Evolutionary conservation across 2,888 invertebrate species (phyloP), one percentile per base, ranked within the genome.

Genomic region (Trichogramma evanescens): DNA sequence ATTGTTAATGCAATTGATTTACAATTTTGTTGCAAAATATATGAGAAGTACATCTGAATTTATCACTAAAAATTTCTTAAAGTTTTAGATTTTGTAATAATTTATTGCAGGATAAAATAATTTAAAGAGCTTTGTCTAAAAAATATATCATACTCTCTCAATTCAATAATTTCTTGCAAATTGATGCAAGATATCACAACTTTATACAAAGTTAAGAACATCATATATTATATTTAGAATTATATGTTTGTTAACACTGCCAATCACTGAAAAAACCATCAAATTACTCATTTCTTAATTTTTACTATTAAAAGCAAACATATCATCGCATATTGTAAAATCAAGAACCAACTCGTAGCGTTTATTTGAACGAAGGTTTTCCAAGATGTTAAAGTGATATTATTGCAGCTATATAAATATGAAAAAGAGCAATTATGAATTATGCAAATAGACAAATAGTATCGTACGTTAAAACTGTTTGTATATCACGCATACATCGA

Each of bases 241-340:
- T 43, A 63, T 59, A 45, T 54, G 51, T 59, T 59, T 59, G 49
- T 57, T 63, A 59, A 62, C 41, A 49, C 56, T 48, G 26, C 5
- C 10, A 13, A 56, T 59, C 54, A 46, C 46, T 42, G 46, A 54
- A 53, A 10, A 51, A 57, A 6, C 54, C 13, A 56, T 54, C 42
- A 61, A 62, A 63, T 63, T 63, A 62, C 58, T 62, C 65, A 67
- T 68, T 67, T 70, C 66, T 69, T 63, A 65, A 68, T 69, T 69
- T 68, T 69, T 67, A 69, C 67, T 67, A 70, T 64, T 65, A 66
- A 68, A 68, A 67, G 66, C 70, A 67, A 64, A 70, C 67, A 68
- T 69, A 68, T 68, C 66, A 67, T 53, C 55, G 51, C 52, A 61
- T 57, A 53, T 55, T 38, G 48, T 51, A 58, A 61, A 6, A 41